Evolutionary conservation across 2,113 vertebrate species (phyloP).

Genomic region (Neolamprologus variostigma): DNA sequence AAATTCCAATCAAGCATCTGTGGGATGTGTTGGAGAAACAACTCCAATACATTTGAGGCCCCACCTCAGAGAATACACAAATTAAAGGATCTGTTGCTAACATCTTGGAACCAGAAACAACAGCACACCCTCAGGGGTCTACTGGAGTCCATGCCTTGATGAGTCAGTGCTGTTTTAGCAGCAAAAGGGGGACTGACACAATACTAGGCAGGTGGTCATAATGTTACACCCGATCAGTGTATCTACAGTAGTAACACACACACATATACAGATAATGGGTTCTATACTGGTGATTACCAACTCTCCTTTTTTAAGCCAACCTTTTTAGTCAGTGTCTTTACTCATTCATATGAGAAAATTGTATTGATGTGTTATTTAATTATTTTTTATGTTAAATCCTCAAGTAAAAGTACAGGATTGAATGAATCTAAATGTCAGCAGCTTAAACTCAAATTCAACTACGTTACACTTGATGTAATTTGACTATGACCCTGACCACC

Average conservation of each 20-base stretch:
- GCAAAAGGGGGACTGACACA: not conserved
- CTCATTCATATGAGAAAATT: not conserved
- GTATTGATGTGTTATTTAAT: not conserved
- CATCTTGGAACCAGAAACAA: not conserved
- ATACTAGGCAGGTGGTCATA: not conserved
- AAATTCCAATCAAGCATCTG: not conserved
- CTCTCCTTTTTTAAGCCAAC: not conserved
- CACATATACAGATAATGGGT: not conserved
- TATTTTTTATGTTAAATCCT: not conserved
- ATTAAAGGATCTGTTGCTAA: not conserved
- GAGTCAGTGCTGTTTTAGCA: not conserved
- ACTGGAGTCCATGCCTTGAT: not conserved
- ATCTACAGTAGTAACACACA: not conserved
- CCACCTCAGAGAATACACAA: not conserved
- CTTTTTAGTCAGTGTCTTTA: not conserved
- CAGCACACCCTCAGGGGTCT: not conserved
- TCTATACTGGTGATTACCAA: not conserved
- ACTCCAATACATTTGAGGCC: not conserved
- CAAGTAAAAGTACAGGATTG: not conserved
- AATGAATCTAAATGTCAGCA: not conserved
- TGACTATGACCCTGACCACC: not conserved
- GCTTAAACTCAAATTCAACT: not conserved
- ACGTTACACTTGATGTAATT: not conserved
- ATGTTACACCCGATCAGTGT: not conserved
- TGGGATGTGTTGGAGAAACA: not conserved